Percentiles rank a stretch among this genome's conserved stretches.
Conservation (phyloP, 2,888 invertebrate species). For the Diploptera punctata region DNA sequence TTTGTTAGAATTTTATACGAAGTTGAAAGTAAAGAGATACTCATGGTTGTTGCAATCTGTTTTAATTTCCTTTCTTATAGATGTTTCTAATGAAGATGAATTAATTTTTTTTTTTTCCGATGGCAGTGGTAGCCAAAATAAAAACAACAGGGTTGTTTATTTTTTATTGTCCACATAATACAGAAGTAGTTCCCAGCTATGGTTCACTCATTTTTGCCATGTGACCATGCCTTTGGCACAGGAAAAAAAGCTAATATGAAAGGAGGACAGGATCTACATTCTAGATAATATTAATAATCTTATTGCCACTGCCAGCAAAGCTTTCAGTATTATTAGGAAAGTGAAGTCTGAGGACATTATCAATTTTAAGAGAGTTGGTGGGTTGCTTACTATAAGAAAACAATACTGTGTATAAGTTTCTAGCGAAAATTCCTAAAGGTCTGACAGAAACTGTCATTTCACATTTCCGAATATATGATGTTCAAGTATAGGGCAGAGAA, state of each 20-base stretch:
- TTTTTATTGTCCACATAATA: too few relatives aligned
- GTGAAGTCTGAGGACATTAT: conserved; percentile 6
- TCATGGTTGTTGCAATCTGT: too few relatives aligned
- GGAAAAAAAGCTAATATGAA: conserved; percentile 2
- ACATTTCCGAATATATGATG: conserved; percentile 9
- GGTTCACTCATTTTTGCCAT: conserved; percentile 12
- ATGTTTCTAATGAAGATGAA: too few relatives aligned
- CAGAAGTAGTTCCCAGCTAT: conserved; percentile 16
- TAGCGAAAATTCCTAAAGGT: conserved; percentile 6
- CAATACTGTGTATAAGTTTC: not conserved
- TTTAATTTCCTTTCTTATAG: too few relatives aligned
- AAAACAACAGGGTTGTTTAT: too few relatives aligned
- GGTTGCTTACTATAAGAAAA: conserved; percentile 1
- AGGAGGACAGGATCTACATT: conserved; percentile 1
- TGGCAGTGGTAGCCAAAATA: too few relatives aligned
- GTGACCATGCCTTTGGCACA: conserved; percentile 21
- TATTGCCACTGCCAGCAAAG: conserved; percentile 21
- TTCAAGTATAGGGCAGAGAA: conserved; percentile 17
- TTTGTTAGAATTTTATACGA: too few relatives aligned
- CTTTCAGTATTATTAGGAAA: not conserved
- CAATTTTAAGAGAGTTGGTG: conserved; percentile 15
- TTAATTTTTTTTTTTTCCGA: too few relatives aligned
- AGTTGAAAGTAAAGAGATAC: too few relatives aligned
- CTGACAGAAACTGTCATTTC: conserved; percentile 12
- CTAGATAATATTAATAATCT: not conserved